Evolutionary conservation across 2,888 invertebrate genomes (phyloP).

Genomic region (Orthosia gracilis): DNA sequence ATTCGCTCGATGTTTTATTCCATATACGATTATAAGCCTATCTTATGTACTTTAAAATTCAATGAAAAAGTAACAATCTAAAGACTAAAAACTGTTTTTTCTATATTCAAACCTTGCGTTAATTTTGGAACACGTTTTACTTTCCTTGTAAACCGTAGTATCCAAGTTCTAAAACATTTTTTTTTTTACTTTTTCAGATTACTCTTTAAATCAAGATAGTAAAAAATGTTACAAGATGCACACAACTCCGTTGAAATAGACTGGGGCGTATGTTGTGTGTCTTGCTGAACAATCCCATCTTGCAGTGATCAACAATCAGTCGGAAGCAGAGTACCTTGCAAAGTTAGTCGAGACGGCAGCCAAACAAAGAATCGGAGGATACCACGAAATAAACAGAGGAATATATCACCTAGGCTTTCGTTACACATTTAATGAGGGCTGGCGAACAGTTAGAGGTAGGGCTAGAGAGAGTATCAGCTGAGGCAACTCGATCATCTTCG

Average conservation of each 20-base stretch:
- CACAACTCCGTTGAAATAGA: background rate
- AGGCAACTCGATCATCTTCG: background rate
- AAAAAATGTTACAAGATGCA: background rate
- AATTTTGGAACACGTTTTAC: no score
- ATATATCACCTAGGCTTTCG: background rate
- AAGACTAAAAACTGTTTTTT: no score
- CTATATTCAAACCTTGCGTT: no score
- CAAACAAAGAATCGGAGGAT: background rate
- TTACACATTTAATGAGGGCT: background rate
- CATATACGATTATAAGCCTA: no score
- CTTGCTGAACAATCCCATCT: background rate
- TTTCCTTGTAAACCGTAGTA: no score
- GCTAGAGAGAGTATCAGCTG: no score
- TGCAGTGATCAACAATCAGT: background rate
- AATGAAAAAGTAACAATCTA: no score
- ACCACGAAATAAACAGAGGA: background rate
- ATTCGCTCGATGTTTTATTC: no score
- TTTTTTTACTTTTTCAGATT: background rate
- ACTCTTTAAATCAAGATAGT: background rate
- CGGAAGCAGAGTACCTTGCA: background rate
- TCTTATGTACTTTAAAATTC: no score
- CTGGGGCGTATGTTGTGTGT: background rate
- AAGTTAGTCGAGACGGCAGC: background rate
- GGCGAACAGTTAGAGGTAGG: background rate
- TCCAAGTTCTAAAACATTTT: no score